These are phyloP conservation scores for Gymnocephalus cernua DNA, from an alignment of 2,113 vertebrate genomes.

Conservation along the genomic window DNA sequence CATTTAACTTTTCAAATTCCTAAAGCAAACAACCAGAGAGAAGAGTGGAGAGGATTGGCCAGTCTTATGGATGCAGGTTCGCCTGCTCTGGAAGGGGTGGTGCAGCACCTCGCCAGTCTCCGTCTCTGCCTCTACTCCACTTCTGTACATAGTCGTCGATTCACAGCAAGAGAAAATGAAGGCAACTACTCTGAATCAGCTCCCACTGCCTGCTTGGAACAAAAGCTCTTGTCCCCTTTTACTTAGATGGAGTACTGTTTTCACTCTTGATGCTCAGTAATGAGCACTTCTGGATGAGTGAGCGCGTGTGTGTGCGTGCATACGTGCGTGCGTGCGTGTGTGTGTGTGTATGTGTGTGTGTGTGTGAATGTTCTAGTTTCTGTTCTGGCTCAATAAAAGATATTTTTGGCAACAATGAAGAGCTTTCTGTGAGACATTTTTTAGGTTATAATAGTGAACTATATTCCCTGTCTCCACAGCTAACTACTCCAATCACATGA, in stretches of 20 bases:
- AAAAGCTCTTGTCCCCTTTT: constrained; percentile 73
- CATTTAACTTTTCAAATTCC: constrained; percentile 74
- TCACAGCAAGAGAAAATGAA: constrained; percentile 78
- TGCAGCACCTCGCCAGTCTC: constrained; percentile 63
- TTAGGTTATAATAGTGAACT: constrained; percentile 74
- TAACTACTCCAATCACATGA: constrained; percentile 78
- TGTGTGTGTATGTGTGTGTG: constrained; percentile 47
- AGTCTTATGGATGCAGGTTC: constrained; percentile 55
- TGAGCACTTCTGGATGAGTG: constrained; percentile 82
- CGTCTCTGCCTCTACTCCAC: constrained; percentile 65
- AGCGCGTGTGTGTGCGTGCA: constrained; percentile 31
- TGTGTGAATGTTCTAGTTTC: constrained; percentile 77
- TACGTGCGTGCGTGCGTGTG: constrained; percentile 40
- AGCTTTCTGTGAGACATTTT: constrained; percentile 79
- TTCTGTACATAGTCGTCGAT: constrained; percentile 74
- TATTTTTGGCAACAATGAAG: constrained; percentile 88
- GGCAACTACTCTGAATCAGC: constrained; percentile 82
- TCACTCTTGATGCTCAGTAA: constrained; percentile 79
- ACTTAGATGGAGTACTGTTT: constrained; percentile 73
- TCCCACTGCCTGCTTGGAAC: constrained; percentile 72
- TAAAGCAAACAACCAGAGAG: constrained; percentile 72
- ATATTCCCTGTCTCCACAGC: constrained; percentile 72
- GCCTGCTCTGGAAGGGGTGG: constrained; percentile 49
- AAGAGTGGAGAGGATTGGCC: constrained; percentile 61
- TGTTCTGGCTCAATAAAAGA: constrained; percentile 85